Base-by-base conservation (phyloP, 1,140 invertebrate genomes). In the Homarus americanus region DNA sequence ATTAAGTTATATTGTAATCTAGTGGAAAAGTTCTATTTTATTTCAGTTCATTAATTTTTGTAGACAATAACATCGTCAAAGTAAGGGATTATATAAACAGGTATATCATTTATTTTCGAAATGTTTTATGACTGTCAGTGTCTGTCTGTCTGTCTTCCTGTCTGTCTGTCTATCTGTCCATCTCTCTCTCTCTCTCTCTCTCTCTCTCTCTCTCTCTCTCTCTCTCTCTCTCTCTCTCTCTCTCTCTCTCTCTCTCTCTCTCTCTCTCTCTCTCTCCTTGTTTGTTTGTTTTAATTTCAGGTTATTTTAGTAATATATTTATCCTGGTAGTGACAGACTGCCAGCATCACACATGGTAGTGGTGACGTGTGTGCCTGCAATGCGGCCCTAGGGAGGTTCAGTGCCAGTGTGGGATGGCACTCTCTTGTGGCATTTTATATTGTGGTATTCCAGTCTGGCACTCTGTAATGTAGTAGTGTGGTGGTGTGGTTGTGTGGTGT, bases 151-250 rank as follows among this genome's bases (percentile, higher is more conserved):
- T 72, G 32, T 73, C 1, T 12, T n/a, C 15, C 72, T 12, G 10
- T 7, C 15, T 32, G n/a, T 32, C 72, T 73, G 7, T 32, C 72
- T 73, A 24, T 32, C 72, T 73, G n/a, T 40, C 72, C 1, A 24
- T 73, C 5, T 73, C 72, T 73, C 5, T 73, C 72, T 32, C 72
- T 40, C 72, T 73, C 72, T 73, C 5, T 73, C 72, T 40, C 72
- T 73, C 72, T 73, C 72, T 73, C 0, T 73, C 72, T 73, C 72
- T 73, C 72, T 73, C 72, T 32, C 72, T 73, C 72, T 73, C 10
- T 3, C 72, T 32, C 10, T 73, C 72, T 17, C 28, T 73, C 10
- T 73, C 5, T 63, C 53, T 63, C 53, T 63, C 53, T 63, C 53
- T 63, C 53, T 63, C 53, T 63, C 53, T 63, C 53, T 9, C 66